Percentiles rank a stretch among this genome's conserved stretches.
Conservation (phyloP, 37 sponge, comb jelly and placozoan species). For the Cladorhizidae sp. region DNA sequence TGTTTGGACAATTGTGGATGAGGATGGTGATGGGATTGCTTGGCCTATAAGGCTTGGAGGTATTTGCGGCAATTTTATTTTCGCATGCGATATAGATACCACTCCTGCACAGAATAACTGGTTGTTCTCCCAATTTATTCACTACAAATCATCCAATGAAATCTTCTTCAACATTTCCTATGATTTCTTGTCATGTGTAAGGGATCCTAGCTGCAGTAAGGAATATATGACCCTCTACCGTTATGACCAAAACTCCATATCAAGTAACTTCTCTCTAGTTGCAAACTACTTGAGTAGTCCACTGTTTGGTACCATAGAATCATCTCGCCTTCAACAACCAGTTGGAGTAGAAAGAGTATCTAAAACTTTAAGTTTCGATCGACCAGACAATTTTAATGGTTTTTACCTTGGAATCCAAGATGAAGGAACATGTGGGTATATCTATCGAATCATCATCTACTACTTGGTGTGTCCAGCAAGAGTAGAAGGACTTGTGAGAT, state of each 20-base stretch:
- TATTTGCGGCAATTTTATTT: background rate
- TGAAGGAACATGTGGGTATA: background rate
- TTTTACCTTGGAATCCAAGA: constrained; percentile 7
- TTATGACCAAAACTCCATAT: background rate
- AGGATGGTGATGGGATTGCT: background rate
- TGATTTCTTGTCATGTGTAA: too few species aligned
- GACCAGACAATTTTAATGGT: background rate
- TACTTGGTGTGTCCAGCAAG: background rate
- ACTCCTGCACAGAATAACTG: constrained; percentile 10
- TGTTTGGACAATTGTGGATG: background rate
- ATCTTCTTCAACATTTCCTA: constrained; percentile 8
- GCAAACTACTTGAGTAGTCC: background rate
- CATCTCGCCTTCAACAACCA: background rate
- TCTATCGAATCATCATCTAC: background rate
- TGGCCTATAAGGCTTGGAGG: background rate
- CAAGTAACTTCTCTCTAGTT: background rate
- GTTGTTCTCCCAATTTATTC: constrained; percentile 8
- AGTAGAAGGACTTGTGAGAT: constrained; percentile 7
- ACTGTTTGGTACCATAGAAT: background rate
- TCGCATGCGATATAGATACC: background rate
- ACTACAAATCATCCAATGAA: background rate
- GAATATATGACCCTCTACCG: background rate
- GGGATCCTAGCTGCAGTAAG: background rate
- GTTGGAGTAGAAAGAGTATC: too few species aligned
- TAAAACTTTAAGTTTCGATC: background rate